Evolutionary conservation across 2,888 invertebrate species (phyloP).

Genomic region (Pterobdella sp.): DNA sequence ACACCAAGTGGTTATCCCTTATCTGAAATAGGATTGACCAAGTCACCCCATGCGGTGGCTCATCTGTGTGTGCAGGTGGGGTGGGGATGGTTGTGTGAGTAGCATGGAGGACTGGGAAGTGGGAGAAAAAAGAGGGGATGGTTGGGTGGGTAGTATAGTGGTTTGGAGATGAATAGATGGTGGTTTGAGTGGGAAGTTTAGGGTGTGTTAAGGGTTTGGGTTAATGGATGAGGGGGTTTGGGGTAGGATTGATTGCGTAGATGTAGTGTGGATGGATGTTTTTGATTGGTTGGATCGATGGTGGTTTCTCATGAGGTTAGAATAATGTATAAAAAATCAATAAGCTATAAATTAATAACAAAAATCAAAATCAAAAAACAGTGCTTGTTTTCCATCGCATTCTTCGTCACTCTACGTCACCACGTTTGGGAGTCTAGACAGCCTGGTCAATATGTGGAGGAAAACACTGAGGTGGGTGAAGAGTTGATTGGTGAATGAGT

Average conservation of each 20-base stretch:
- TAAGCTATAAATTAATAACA: background rate
- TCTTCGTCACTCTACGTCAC: conserved; percentile 89
- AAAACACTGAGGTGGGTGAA: background rate
- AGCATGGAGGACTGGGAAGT: background rate
- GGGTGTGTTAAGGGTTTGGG: background rate
- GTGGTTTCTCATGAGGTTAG: background rate
- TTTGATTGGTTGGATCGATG: background rate
- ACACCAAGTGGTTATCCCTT: conserved; percentile 40
- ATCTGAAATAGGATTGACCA: conserved; percentile 52
- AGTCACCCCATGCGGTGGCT: conserved; percentile 53
- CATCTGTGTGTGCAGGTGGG: conserved; percentile 59
- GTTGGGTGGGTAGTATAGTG: background rate
- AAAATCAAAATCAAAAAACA: no score
- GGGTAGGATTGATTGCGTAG: background rate
- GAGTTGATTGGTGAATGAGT: background rate
- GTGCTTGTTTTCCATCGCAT: conserved; percentile 59
- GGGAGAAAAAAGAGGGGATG: conserved; percentile 3
- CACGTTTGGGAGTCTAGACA: conserved; percentile 64
- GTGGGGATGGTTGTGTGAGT: background rate
- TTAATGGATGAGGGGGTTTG: background rate
- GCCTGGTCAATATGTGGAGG: no score
- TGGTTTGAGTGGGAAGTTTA: background rate
- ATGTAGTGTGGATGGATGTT: background rate
- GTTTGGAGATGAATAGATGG: background rate
- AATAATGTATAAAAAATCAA: background rate